Evolutionary conservation across 2,888 invertebrate genomes (phyloP), one percentile per base, ranked within the genome.

Genomic region (Rosalia funebris): DNA sequence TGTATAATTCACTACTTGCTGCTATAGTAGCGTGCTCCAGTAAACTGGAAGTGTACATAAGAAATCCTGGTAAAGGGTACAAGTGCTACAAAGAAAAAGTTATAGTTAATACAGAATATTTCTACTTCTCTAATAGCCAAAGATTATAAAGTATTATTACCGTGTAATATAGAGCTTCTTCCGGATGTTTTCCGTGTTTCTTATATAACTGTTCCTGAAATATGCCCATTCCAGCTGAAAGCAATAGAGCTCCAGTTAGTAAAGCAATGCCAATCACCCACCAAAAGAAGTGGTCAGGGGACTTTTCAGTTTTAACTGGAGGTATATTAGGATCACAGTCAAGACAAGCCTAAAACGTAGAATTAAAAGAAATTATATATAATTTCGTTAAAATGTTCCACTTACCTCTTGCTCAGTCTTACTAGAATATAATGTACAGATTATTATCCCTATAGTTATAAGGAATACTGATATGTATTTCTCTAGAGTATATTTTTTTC

Each of bases 401-500:
- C n/a, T 60, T 70, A 77, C 77, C 55, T 71, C 72, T 76, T 62
- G 55, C 20, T 65, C 61, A 1, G 76, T 74, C 0, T 91, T 89
- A 52, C 88, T 85, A 1, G 96, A 96, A 14, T 94, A 90, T 54
- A 96, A 84, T 0, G 98, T 98, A 79, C 97, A 97, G 10, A 95
- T 84, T 0, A 91, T 86, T 56, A 98, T 97, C 4, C 98, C 98
- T n/a, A 88, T 76, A 0, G 96, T 94, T 74, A 99, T 97, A 89
- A 98, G 91, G 5, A 91, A 82, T 4, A 99, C 93, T 0, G 98
- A 95, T 5, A 95, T 63, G 81, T 96, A 98, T 80, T 98, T 98
- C 25, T 91, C 86, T 1, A 89, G 81, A 1, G 89, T 84, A 75
- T 98, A 98, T 47, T 85, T 84, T 76, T 92, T 93, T 72, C 93